phyloP scores from a whole-genome alignment of 2,797 vertebrate species.

The Kryptopterus vitreolus region DNA sequence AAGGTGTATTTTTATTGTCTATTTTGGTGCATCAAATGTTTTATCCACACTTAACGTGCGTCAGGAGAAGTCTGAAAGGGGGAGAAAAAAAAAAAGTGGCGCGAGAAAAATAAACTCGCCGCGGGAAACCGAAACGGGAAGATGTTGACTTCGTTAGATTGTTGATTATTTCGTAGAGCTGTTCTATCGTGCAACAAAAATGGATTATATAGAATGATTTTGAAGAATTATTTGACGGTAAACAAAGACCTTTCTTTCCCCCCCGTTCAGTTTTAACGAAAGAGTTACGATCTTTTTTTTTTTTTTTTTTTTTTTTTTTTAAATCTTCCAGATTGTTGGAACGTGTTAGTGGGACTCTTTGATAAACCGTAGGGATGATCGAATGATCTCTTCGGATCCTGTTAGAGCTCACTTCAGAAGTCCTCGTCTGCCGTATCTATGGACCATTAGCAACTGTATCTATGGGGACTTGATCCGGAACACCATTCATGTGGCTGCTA shows the following conservation, averaged over 20 bases:
- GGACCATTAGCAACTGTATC: constrained; percentile 55
- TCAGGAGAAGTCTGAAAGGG: background rate
- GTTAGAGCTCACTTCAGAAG: constrained; percentile 16
- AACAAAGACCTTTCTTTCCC: background rate
- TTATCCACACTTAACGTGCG: background rate
- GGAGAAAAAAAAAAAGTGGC: background rate
- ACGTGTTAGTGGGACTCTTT: background rate
- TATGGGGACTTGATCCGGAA: constrained; percentile 59
- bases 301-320: too few relatives aligned
- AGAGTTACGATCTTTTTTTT: too few relatives aligned
- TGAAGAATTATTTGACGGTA: background rate
- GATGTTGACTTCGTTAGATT: background rate
- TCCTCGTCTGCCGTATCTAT: constrained; percentile 46
- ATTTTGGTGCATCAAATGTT: background rate
- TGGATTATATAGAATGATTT: too few relatives aligned
- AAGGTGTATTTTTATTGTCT: background rate
- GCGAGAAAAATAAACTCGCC: background rate
- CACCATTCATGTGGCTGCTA: constrained; percentile 57
- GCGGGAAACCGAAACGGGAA: too few relatives aligned
- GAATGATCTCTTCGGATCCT: background rate
- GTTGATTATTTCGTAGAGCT: too few relatives aligned
- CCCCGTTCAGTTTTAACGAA: background rate
- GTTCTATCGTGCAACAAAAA: background rate
- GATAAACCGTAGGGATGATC: background rate
- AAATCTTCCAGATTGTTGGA: too few relatives aligned